Evolutionary conservation across 2,113 vertebrate genomes (phyloP).

Genomic region (Atlantisia rogersi): DNA sequence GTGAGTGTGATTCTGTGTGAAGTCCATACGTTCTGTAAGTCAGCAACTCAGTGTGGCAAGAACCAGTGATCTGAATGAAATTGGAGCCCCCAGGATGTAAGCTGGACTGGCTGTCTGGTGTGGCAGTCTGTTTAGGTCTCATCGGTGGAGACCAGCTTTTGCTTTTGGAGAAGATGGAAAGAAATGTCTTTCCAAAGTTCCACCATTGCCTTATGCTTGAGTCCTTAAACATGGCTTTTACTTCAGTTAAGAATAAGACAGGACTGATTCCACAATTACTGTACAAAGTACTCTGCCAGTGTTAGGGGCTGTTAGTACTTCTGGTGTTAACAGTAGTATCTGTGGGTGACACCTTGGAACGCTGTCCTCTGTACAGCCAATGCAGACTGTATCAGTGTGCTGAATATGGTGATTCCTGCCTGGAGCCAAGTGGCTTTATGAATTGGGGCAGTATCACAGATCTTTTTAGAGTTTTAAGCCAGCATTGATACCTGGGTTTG

Average conservation of each 20-base stretch:
- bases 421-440: neutral
- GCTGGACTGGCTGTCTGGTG: neutral
- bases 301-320: neutral
- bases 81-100: neutral
- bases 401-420: neutral
- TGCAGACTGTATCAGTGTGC: neutral
- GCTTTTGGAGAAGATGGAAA: neutral
- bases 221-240: neutral
- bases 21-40: neutral
- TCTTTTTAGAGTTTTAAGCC: neutral
- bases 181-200: neutral
- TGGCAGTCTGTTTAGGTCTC: neutral
- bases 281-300: neutral
- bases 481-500: neutral
- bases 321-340: neutral
- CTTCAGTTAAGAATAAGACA: neutral
- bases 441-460: neutral
- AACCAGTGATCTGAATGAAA: neutral
- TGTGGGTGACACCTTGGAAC: neutral
- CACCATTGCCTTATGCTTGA: neutral
- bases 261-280: neutral
- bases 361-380: neutral
- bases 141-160: neutral
- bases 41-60: neutral
- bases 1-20: neutral